Evolutionary conservation across 2,888 invertebrate genomes (phyloP).

Genomic region (Epinotia brunnichana): DNA sequence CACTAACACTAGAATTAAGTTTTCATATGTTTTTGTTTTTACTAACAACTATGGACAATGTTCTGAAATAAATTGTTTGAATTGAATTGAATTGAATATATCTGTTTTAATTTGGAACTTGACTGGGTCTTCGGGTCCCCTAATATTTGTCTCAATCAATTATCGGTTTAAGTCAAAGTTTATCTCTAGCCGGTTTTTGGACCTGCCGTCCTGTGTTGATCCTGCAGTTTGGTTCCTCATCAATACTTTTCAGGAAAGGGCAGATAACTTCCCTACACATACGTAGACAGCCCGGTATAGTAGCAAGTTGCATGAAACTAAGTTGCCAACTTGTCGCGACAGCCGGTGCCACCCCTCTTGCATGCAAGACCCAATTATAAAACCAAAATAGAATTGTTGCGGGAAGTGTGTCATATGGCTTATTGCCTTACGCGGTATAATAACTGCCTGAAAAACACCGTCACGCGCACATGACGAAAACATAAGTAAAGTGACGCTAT

Average conservation of each 20-base stretch:
- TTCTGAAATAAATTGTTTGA: too few species aligned
- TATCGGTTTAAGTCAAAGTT: neutral
- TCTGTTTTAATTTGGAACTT: too few species aligned
- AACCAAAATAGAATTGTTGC: slow-evolving; percentile 52
- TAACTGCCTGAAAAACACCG: slow-evolving; percentile 7
- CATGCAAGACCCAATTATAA: slow-evolving; percentile 49
- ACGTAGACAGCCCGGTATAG: neutral
- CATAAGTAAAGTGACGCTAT: neutral
- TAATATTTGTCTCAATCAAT: neutral
- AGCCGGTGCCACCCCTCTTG: slow-evolving; percentile 42
- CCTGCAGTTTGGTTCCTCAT: neutral
- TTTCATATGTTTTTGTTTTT: too few species aligned
- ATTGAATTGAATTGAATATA: too few species aligned
- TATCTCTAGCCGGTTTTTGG: neutral
- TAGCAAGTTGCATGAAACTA: slow-evolving; percentile 6
- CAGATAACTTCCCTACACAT: neutral
- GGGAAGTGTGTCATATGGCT: slow-evolving; percentile 50
- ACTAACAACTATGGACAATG: too few species aligned
- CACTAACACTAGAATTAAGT: too few species aligned
- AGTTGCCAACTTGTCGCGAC: slow-evolving; percentile 26
- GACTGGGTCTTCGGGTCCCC: too few species aligned
- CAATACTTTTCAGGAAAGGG: neutral
- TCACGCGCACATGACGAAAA: slow-evolving; percentile 4
- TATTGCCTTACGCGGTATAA: slow-evolving; percentile 32
- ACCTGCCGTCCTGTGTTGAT: neutral